Percentiles rank a stretch among this genome's conserved stretches.
These are phyloP conservation scores for Choristoneura fumiferana DNA, from an alignment of 1,140 invertebrate genomes.

Conservation along the genomic window DNA sequence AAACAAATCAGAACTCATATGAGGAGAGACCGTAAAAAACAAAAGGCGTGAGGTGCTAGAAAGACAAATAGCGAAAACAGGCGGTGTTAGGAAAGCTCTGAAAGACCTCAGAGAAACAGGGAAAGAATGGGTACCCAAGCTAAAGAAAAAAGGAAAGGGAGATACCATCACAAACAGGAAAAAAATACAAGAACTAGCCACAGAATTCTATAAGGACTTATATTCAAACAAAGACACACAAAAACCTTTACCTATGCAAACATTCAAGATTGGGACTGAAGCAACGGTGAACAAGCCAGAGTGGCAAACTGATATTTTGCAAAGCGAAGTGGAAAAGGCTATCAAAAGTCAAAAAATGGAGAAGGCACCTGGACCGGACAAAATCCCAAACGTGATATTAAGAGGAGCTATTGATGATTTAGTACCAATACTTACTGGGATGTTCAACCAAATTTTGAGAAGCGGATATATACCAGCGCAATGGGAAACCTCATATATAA, in stretches of 20 bases:
- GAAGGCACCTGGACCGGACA: constrained; percentile 24
- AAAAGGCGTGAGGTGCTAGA: constrained; percentile 18
- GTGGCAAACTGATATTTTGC: too few species aligned
- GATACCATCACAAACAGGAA: constrained; percentile 6
- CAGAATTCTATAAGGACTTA: constrained; percentile 24
- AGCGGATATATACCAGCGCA: background rate
- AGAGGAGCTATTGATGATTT: constrained; percentile 22
- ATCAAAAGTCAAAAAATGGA: constrained; percentile 24
- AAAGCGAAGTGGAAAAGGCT: constrained; percentile 20
- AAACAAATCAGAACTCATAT: constrained; percentile 27
- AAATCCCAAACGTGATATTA: too few species aligned
- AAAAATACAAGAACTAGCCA: constrained; percentile 22
- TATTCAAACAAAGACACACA: constrained; percentile 7
- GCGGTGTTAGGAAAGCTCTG: too few species aligned
- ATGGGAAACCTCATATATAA: constrained; percentile 5
- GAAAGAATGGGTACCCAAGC: constrained; percentile 26
- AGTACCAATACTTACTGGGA: constrained; percentile 14
- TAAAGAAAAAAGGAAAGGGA: constrained; percentile 22
- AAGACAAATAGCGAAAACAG: constrained; percentile 24
- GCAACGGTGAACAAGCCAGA: too few species aligned
- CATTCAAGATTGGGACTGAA: too few species aligned
- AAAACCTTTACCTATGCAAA: too few species aligned
- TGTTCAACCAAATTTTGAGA: constrained; percentile 10
- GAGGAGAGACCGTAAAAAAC: constrained; percentile 18
- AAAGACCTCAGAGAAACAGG: constrained; percentile 24